Evolutionary conservation across 2,888 invertebrate species (phyloP).

Genomic region (Liopterus haemorrhoidalis): DNA sequence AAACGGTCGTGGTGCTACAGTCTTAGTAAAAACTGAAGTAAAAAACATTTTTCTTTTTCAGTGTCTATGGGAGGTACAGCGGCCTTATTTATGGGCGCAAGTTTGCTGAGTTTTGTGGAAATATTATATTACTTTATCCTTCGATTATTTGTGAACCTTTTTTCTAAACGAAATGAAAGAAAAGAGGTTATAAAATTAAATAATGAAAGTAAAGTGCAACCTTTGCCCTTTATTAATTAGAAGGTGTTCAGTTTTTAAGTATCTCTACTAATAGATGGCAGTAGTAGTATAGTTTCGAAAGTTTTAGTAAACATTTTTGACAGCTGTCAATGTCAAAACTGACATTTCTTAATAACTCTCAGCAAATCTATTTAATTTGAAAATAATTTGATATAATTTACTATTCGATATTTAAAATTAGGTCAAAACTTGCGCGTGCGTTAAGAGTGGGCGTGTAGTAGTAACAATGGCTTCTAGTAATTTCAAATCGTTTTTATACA

Average conservation of each 20-base stretch:
- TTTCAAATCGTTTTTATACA: constrained; percentile 2
- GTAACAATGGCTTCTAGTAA: constrained; percentile 13
- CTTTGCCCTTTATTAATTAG: constrained; percentile 13
- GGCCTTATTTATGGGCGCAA: constrained; percentile 56
- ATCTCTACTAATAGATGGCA: no score
- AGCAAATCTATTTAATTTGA: no score
- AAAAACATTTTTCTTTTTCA: constrained; percentile 40
- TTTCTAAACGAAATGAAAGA: constrained; percentile 3
- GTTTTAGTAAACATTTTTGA: no score
- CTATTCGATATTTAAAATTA: no score
- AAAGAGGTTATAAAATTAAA: background rate
- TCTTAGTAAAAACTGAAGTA: background rate
- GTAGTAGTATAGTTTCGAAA: no score
- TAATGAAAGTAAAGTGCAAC: background rate
- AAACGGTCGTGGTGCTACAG: background rate
- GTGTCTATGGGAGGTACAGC: constrained; percentile 56
- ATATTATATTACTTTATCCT: constrained; percentile 49
- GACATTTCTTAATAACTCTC: no score
- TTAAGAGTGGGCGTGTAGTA: constrained; percentile 13
- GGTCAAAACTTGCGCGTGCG: constrained; percentile 21
- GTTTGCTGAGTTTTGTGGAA: constrained; percentile 55
- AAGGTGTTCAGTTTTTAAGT: no score
- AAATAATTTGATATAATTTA: no score
- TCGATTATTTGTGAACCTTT: constrained; percentile 12
- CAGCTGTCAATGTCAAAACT: no score